Base-by-base conservation (phyloP, 2,113 vertebrate species). In the Danionella cerebrum region DNA sequence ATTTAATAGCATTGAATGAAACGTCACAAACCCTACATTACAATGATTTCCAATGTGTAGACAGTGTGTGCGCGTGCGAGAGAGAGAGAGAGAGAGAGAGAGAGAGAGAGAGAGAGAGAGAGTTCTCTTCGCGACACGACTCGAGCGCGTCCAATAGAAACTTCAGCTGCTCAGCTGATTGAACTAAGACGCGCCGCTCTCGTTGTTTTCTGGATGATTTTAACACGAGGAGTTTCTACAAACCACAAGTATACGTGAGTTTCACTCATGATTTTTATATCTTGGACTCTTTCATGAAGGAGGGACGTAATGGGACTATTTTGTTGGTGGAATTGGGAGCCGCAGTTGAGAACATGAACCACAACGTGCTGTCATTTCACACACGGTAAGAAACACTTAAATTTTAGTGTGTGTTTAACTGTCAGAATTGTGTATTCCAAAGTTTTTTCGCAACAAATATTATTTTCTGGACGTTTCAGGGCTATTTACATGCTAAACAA, bases 261-360 rank as follows among this genome's bases (percentile, higher is more conserved):
- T 69, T 59, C 21, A 42, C 16, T 22, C 24, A 44, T 31, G 11
- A 1, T 44, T 3, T 11, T 31, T 60, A 24, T 31, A 12, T 60
- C 5, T 33, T 14, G 50, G 50, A 52, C 31, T 14, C 50, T 12
- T 60, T 16, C 39, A 7, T 18, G 16, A 29, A 29, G 57, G 44
- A 44, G 24, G 57, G 57, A 60, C 38, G 38, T 60, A 16, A 44
- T 27, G 14, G 71, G 71, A 68, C 35, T 73, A 72, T 47, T 54
- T 51, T 24, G 22, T 9, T 65, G n/a, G 50, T 64, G 69, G 69
- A 14, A 50, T 44, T 65, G 25, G 60, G 5, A 50, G 60, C 41
- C 53, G 60, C 60, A 57, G 52, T 38, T 71, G 51, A 58, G 60
- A 58, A 18, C 59, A 71, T 65, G 68, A 22, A 38, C 50, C 64